Conservation (phyloP, 2,113 vertebrate genomes). For the Vulpes ferrilata region DNA sequence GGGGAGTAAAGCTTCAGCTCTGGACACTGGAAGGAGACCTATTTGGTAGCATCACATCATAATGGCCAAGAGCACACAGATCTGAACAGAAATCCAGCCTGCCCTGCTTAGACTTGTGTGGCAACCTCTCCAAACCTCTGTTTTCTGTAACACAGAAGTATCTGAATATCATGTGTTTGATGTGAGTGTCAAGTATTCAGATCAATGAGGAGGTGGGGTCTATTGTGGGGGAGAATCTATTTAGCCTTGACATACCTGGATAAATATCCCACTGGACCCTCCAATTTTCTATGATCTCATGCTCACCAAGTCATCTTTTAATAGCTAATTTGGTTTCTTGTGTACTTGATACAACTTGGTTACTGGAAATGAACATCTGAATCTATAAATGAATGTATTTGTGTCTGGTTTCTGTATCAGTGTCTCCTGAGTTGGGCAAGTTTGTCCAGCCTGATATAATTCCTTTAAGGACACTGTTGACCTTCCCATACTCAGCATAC, state of each 20-base stretch:
- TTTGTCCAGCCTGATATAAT: neutral
- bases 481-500: neutral
- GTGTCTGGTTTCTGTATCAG: neutral
- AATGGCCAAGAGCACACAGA: neutral
- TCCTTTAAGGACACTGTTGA: neutral
- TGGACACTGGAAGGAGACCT: neutral
- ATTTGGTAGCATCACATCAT: neutral
- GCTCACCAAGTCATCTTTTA: neutral
- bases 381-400: neutral
- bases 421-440: neutral
- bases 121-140: neutral
- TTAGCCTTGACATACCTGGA: neutral
- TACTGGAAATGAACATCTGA: neutral
- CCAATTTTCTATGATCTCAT: neutral
- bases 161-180: neutral
- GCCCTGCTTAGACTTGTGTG: neutral
- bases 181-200: neutral
- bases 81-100: neutral
- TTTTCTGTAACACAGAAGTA: neutral
- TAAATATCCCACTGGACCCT: neutral
- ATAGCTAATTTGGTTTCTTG: constrained; percentile 26
- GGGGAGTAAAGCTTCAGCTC: neutral
- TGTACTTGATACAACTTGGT: neutral
- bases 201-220: neutral
- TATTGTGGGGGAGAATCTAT: neutral